Conservation (phyloP, 2,797 vertebrate species). For the Phoxinus dragarum region DNA sequence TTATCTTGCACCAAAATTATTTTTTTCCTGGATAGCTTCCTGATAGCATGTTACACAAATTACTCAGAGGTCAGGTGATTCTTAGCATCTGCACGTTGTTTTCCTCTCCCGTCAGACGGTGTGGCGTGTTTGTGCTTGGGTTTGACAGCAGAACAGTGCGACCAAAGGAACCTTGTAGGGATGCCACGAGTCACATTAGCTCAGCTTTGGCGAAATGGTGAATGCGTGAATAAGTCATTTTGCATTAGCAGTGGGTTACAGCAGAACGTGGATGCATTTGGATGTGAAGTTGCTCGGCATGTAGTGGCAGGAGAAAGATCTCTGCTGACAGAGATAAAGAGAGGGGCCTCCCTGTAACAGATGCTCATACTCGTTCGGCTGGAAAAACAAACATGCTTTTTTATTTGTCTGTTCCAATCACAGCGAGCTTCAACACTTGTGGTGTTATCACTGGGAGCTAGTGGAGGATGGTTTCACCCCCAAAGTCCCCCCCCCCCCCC, state of each 20-base stretch:
- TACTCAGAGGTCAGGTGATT: slow-evolving; percentile 50
- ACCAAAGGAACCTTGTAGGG: slow-evolving; percentile 17
- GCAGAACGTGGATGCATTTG: background rate
- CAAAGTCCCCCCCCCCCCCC: too few species aligned
- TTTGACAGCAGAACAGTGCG: slow-evolving; percentile 19
- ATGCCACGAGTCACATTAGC: background rate
- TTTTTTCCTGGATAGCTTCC: slow-evolving; percentile 1
- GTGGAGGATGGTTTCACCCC: background rate
- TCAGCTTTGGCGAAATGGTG: slow-evolving; percentile 25
- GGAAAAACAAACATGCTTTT: slow-evolving; percentile 41
- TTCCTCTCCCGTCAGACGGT: slow-evolving; percentile 28
- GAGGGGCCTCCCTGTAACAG: slow-evolving; percentile 35
- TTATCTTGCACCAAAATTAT: background rate
- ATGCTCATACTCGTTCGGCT: slow-evolving; percentile 17
- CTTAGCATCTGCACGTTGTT: slow-evolving; percentile 6
- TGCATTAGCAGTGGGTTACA: background rate
- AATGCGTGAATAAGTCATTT: slow-evolving; percentile 11
- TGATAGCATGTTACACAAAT: slow-evolving; percentile 12
- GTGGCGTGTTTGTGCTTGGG: background rate
- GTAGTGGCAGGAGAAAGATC: background rate
- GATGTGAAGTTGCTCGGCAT: slow-evolving; percentile 21
- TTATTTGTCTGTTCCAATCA: slow-evolving; percentile 38
- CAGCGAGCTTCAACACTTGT: slow-evolving; percentile 15
- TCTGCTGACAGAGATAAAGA: slow-evolving; percentile 34
- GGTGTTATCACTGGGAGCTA: slow-evolving; percentile 16